phyloP scores from a whole-genome alignment of 92 coral and sea anemone species.

The Metridium senile region DNA sequence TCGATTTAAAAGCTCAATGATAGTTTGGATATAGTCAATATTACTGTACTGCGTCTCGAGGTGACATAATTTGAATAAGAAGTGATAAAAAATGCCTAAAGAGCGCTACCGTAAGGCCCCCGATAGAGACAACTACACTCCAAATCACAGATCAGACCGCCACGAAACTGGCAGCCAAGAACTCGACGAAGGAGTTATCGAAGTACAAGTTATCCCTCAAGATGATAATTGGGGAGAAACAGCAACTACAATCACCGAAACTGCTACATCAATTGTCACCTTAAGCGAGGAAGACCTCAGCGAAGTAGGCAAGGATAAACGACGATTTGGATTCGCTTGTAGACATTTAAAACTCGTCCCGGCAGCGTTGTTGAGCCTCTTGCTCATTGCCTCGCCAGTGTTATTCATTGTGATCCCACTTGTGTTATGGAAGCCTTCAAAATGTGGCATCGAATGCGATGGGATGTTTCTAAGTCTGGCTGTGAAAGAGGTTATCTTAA shows the following conservation, averaged over 20 bases:
- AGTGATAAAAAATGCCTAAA: slow-evolving; percentile 58
- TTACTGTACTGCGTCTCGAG: not conserved
- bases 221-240: slow-evolving; percentile 99
- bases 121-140: slow-evolving; percentile 60
- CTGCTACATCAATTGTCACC: slow-evolving; percentile 96
- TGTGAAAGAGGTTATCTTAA: slow-evolving; percentile 81
- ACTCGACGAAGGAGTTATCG: slow-evolving; percentile 96
- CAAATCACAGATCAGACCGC: slow-evolving; percentile 46
- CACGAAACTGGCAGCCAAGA: slow-evolving; percentile 80
- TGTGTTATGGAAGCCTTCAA: slow-evolving; percentile 71
- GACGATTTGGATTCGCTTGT: slow-evolving; percentile 70
- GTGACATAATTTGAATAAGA: slow-evolving; percentile 20
- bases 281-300: slow-evolving; percentile 91
- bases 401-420: slow-evolving; percentile 88
- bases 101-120: slow-evolving; percentile 60
- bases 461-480: slow-evolving; percentile 92
- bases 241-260: slow-evolving; percentile 97
- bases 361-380: slow-evolving; percentile 66
- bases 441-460: slow-evolving; percentile 83
- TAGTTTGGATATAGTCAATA: not conserved
- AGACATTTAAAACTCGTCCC: slow-evolving; percentile 80
- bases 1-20: slow-evolving; percentile 15
- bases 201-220: slow-evolving; percentile 98
- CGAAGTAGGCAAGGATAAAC: slow-evolving; percentile 79
- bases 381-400: slow-evolving; percentile 83